A percentile compares a stretch with the other conserved stretches of the same genome.
Evolutionary conservation across 2,113 vertebrate species (phyloP).

Genomic region (Pseudopipra pipra): DNA sequence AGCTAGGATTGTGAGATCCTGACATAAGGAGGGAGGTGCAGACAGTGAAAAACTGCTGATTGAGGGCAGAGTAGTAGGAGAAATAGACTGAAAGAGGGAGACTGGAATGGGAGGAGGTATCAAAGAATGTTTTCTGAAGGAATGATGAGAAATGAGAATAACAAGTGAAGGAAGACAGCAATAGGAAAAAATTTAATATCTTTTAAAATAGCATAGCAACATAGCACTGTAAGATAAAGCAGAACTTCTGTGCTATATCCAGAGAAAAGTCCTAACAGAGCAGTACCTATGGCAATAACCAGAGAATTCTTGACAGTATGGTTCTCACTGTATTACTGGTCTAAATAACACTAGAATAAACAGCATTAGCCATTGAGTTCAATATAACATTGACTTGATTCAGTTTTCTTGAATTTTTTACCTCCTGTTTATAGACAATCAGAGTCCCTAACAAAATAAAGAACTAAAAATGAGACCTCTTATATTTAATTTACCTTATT

Average conservation of each 20-base stretch:
- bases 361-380: background rate
- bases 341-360: background rate
- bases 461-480: background rate
- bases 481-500: background rate
- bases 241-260: background rate
- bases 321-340: background rate
- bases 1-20: slow-evolving; percentile 13
- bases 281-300: background rate
- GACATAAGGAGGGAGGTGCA: background rate
- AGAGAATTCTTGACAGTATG: background rate
- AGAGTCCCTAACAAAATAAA: background rate
- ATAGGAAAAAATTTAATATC: background rate
- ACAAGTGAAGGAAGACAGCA: background rate
- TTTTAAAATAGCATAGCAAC: background rate
- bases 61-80: background rate
- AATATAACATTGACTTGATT: background rate
- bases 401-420: background rate
- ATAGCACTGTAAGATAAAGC: background rate
- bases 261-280: background rate
- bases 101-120: background rate
- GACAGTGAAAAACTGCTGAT: background rate
- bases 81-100: background rate
- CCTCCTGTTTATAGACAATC: background rate
- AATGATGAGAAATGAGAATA: background rate
- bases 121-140: background rate